Evolutionary conservation across 2,888 invertebrate genomes (phyloP), one percentile per base, ranked within the genome.

Genomic region (Tuta absoluta): DNA sequence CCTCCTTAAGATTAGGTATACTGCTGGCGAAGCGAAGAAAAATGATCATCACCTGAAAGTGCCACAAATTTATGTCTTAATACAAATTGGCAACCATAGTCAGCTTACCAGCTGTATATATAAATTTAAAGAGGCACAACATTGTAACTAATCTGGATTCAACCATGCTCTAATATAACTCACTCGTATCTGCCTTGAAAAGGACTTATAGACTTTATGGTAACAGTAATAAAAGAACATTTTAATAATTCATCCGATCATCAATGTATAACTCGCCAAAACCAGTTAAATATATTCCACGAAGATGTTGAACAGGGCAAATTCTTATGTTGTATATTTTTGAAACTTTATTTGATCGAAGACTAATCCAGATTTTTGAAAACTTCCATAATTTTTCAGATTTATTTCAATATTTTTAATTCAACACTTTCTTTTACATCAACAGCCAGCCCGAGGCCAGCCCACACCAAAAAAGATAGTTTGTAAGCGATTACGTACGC

Each of bases 31-130:
- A 12, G 23, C 12, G 51, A 21, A 23, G 24, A 53, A 14, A 14
- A 53, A 23, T 24, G 12, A 23, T 53, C 51, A 24, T 23, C 23
- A 23, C 14, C 51, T 53, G 14, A 53, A 53, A 23, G 51, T 14
- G 23, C 24, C 11, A 53, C 51, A 23, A 14, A 53, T 23, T 53
- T 53, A 53, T 23, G 23, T 23, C 51, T 14, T 56, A 56, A 33
- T 56, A 56, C 56, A 56, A 56, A 56, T 56, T 56, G 56, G 56
- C 56, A 56, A 0, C 56, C 56, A 33, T 56, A 56, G 60, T 33
- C 61, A 64, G 56, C 38, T 56, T 33, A 53, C 37, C 61, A 64
- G 56, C 28, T 24, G 59, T 45, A 65, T 65, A 65, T 58, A 62
- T 65, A 21, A 38, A 59, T 59, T 57, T 24, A 10, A 21, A 37